phyloP scores from a whole-genome alignment of 1,140 invertebrate species.

The Planococcus citri region DNA sequence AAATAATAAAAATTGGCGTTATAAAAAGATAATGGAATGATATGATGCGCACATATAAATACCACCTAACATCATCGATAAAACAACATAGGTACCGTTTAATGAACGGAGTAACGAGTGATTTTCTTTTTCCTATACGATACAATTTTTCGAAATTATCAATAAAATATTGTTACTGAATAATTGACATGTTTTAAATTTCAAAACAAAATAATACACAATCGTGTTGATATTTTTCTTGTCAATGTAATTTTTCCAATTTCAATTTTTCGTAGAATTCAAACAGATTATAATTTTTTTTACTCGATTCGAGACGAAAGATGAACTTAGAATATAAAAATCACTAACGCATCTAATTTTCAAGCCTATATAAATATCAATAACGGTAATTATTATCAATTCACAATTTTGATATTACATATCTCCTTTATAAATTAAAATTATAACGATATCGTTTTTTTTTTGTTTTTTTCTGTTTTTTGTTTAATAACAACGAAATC shows the following conservation, averaged over 20 bases:
- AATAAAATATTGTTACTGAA: neutral
- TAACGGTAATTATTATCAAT: constrained; percentile 2
- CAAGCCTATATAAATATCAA: neutral
- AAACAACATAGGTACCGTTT: neutral
- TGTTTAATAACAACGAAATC: neutral
- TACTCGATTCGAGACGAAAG: neutral
- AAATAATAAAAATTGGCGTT: neutral
- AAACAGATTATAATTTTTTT: neutral
- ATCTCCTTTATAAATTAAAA: neutral
- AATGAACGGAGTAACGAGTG: neutral
- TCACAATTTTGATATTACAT: neutral
- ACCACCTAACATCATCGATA: neutral
- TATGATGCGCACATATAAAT: neutral
- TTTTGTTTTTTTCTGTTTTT: too few species aligned
- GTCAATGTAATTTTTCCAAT: neutral
- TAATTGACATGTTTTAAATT: neutral
- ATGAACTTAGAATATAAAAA: neutral
- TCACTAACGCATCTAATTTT: neutral
- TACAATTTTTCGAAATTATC: neutral
- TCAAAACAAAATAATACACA: neutral
- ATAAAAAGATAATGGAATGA: constrained; percentile 4
- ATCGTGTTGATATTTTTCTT: neutral
- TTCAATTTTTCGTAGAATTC: neutral
- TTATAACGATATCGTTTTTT: too few species aligned
- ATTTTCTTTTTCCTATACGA: neutral